Conservation (phyloP, 2,113 vertebrate species). For the Candoia aspera region DNA sequence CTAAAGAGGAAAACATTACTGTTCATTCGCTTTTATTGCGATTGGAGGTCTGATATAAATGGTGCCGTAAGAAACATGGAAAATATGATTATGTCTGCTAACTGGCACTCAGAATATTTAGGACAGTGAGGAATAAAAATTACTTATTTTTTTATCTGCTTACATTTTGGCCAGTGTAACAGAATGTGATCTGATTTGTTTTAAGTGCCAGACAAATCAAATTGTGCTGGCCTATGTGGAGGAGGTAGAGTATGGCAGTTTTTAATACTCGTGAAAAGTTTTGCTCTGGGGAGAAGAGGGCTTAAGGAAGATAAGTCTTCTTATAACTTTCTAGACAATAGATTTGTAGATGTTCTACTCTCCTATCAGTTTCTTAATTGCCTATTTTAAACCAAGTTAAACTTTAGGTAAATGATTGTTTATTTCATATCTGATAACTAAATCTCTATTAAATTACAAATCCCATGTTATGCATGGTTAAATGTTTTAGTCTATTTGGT, state of each 20-base stretch:
- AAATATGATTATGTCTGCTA: rapidly evolving
- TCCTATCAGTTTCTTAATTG: background rate
- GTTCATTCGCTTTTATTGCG: background rate
- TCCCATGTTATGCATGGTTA: background rate
- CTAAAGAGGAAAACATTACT: background rate
- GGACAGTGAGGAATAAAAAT: background rate
- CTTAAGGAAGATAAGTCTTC: background rate
- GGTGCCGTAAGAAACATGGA: background rate
- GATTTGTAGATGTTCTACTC: background rate
- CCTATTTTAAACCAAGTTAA: background rate
- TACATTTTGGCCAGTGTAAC: background rate
- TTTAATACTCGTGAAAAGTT: rapidly evolving
- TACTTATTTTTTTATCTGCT: background rate
- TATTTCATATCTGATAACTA: background rate
- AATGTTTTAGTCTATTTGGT: background rate
- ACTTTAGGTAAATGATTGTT: background rate
- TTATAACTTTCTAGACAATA: background rate
- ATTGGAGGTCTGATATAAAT: background rate
- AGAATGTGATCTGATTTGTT: background rate
- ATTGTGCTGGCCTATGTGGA: background rate
- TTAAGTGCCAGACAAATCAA: background rate
- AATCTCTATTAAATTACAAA: background rate
- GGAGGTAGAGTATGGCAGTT: background rate
- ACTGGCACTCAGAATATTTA: rapidly evolving
- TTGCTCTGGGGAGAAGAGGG: background rate